Evolutionary conservation across 2,113 vertebrate species (phyloP), one percentile per base, ranked within the genome.

Genomic region (Corythornis vintsioides): DNA sequence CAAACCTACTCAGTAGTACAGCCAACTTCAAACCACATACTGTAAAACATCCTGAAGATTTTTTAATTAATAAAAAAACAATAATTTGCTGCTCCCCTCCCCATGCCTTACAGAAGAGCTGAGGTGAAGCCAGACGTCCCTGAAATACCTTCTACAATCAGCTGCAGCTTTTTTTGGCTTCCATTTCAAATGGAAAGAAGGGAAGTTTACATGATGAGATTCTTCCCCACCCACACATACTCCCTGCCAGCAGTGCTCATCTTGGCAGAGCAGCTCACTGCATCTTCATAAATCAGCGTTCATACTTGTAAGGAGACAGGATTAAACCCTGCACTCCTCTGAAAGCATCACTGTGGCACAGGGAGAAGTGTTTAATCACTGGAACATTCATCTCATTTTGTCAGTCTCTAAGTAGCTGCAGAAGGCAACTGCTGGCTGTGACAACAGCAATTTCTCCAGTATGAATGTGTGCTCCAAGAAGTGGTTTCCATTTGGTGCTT

Each of bases 1-100:
- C 22, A 20, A 16, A 53, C 40, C 14, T 9, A 15, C 45, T 42
- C 21, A 63, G 15, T 7, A 33, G 5, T 29, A 33, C 35, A 25
- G 57, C 28, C 50, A 52, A 24, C 22, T 11, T 40, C 21, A 29
- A 25, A 56, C 8, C 43, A 29, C 2, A 25, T 25, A 14, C 15
- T 9, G 11, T 29, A 67, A 24, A 15, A 43, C 40, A 29, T 6
- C 6, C 15, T 60, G 3, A 40, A 47, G 38, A 38, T 38, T 38
- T 38, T 38, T 38, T 38, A 38, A 38, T 38, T 38, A 38, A 38
- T 38, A 38, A 38, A 38, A 38, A 38, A 38, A 38, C 38, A 38
- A 38, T 38, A 4, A 38, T 38, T 38, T 38, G 38, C 7, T 0
- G 0, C 42, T 55, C 35, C 21, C 25, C 31, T 40, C 7, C 6